phyloP scores from a whole-genome alignment of 2,888 invertebrate species.

The Tinea pellionella region DNA sequence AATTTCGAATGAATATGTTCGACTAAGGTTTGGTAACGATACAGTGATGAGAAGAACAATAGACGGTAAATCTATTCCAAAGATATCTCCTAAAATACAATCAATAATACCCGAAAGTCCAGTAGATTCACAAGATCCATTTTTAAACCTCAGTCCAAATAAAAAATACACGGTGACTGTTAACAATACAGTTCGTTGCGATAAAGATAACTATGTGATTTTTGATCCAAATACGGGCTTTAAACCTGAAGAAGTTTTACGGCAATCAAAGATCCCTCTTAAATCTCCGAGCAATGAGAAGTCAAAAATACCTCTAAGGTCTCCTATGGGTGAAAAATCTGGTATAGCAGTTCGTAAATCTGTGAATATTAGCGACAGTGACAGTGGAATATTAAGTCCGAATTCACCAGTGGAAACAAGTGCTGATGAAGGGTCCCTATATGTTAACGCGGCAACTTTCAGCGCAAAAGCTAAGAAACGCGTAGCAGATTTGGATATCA shows the following conservation, averaged over 20 bases:
- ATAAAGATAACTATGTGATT: constrained; percentile 65
- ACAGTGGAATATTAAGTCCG: constrained; percentile 73
- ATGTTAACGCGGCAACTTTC: constrained; percentile 53
- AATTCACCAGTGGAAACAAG: constrained; percentile 70
- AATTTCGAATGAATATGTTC: constrained; percentile 64
- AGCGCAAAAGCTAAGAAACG: constrained; percentile 45
- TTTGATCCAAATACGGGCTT: constrained; percentile 64
- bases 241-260: constrained; percentile 34
- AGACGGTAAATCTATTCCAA: constrained; percentile 55
- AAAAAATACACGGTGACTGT: constrained; percentile 66
- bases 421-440: constrained; percentile 37
- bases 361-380: constrained; percentile 70
- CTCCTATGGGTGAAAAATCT: constrained; percentile 43
- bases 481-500: constrained; percentile 44
- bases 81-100: constrained; percentile 62
- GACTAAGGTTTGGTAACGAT: constrained; percentile 54
- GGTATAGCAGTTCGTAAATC: constrained; percentile 36
- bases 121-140: constrained; percentile 58
- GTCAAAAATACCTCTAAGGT: constrained; percentile 44
- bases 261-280: constrained; percentile 36
- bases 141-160: constrained; percentile 59
- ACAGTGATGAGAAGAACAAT: constrained; percentile 54
- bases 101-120: constrained; percentile 66
- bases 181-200: constrained; percentile 62
- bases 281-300: constrained; percentile 43